Evolutionary conservation across 2,888 invertebrate species (phyloP), one percentile per base, ranked within the genome.

Genomic region (Uropetala carovei): DNA sequence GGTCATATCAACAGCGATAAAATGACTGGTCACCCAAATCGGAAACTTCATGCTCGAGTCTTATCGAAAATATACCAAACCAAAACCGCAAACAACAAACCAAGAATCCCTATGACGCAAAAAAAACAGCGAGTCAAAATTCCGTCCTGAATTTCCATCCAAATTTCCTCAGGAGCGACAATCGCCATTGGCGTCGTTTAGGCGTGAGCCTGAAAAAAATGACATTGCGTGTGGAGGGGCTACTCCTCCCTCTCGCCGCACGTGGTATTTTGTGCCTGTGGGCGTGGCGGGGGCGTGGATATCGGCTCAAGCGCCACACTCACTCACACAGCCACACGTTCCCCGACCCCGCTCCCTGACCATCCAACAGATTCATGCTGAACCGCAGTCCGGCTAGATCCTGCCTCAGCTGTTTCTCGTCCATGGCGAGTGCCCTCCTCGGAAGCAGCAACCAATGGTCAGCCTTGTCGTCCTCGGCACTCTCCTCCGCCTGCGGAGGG

Each of bases 251-350:
- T 27, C 75, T 22, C 75, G 27, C 4, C 22, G 75, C 75, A 75
- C 75, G 75, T 75, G 75, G 75, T 75, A n/a, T 43, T 75, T 75
- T 27, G 75, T 58, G 57, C 18, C 7, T 11, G 27, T 59, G 27
- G 60, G 86, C 22, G 30, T 59, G 43, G 64, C 43, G 68, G 89
- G 68, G 89, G 18, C 89, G 89, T 89, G 60, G 89, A n/a, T 30
- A 64, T 89, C 64, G 89, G 89, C 89, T 92, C 60, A 56, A 64
- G 64, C 30, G 64, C 57, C 91, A 57, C 64, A 81, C 85, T 82
- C 60, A 95, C 96, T 96, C 95, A 96, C 96, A 96, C 94, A 96
- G 95, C 96, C 96, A 96, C 93, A 96, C 96, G 95, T 96, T 96
- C 94, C 96, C 96, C 94, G 95, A 95, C 60, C 96, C 96, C 92